Evolutionary conservation across 2,113 vertebrate genomes (phyloP), one percentile per base, ranked within the genome.

Genomic region (Onychostoma macrolepis): DNA sequence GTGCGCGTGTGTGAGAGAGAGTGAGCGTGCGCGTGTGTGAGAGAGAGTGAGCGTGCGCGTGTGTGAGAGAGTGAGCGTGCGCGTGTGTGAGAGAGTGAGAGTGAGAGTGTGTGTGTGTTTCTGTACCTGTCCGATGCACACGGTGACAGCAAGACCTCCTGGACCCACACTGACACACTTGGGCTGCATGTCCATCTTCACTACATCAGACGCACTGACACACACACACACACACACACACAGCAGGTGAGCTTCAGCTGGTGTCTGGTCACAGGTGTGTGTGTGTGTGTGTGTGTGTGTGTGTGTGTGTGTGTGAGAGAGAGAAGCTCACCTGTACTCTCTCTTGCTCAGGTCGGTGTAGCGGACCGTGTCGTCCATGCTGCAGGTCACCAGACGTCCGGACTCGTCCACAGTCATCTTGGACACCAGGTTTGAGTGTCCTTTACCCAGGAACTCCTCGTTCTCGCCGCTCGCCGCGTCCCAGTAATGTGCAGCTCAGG

Each of bases 301-400:
- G 53, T 56, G 19, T 21, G 24, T 48, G 61, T 77, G 45, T 43
- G 83, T 50, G 61, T 26, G 9, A 45, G 33, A 6, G 61, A 19
- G 9, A 45, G 33, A 6, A 11, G 2, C 45, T 83, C 88, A 99
- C 98, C 97, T 99, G 96, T 99, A 99, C 82, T 97, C 97, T 41
- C 94, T 95, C 81, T 95, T 96, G 48, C 4, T 85, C 15, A 98
- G 88, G 89, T 53, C 94, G 48, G 96, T 98, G 75, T 93, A 99
- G 71, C 98, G 97, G 86, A 99, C 93, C 0, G 98, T 99, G 56
- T 99, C 98, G 1, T 99, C 98, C 98, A 99, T 99, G 90, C 98
- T 96, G 94, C 98, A 99, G 12, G 95, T 96, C 71, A 99, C 97
- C 86, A 99, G 93, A 74, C 96, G 95, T 24, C 92, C 90, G 0